Evolutionary conservation across 2,797 vertebrate genomes (phyloP), one percentile per base, ranked within the genome.

Genomic region (Syngnathus rostellatus): DNA sequence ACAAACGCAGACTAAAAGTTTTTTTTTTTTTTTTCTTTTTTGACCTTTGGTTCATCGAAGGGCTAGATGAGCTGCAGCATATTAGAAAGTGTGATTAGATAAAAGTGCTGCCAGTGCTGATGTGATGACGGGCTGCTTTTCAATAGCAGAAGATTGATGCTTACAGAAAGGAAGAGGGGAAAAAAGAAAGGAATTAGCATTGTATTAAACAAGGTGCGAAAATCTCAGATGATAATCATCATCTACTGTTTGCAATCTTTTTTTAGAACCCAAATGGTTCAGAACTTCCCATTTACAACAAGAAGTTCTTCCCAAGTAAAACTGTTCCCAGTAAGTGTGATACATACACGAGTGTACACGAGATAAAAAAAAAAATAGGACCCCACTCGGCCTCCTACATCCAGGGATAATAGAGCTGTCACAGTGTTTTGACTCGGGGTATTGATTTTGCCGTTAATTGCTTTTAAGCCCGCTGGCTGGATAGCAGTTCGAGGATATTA

Each of bases 361-460:
- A 14, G 4, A 14, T n/a, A 23, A 23, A 45, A 5, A 1, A 17
- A 54, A 65, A 71, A 69, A 78, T 76, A 72, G 62, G 66, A 68
- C 70, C 81, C 67, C 43, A 66, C 68, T 53, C 71, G 76, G 77
- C 73, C 75, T 78, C 72, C 74, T 77, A 76, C 76, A 83, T 85
- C 78, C 80, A 70, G 77, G 81, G 84, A 82, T 86, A 88, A 90
- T 87, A 76, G 85, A 90, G 87, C 86, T 90, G 87, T 85, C 85
- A 86, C 84, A 77, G 72, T 77, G 75, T 88, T 91, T 87, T 87
- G 85, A 89, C 85, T 85, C 84, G 82, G 79, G 74, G 79, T 83
- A 89, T 87, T 86, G 87, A 88, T 90, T 87, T 80, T 72, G 73
- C 65, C 83, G 87, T 86, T 89, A 90, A 89, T 89, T 89, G 87